Conservation (phyloP, 92 coral and sea anemone genomes). For the Palythoa grandis region DNA sequence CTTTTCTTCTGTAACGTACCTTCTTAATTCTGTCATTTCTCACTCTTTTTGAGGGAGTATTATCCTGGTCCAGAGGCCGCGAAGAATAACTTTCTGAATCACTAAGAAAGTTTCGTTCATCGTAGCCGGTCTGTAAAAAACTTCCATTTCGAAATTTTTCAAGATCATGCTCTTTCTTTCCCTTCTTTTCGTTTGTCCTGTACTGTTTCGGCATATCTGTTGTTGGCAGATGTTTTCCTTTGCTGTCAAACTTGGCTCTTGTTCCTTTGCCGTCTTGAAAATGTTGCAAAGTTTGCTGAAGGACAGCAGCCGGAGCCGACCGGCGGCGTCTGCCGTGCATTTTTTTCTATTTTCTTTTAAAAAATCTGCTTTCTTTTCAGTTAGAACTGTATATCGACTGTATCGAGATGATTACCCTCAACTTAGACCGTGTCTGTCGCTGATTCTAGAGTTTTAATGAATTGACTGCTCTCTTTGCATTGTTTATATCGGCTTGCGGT, state of each 20-base stretch:
- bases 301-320: slow-evolving; percentile 84
- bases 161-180: neutral
- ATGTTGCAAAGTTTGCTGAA: slow-evolving; percentile 72
- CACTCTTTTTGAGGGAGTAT: neutral
- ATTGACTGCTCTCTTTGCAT: neutral
- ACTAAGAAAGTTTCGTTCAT: slow-evolving; percentile 7
- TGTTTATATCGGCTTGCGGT: slow-evolving; percentile 10
- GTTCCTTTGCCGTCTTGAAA: slow-evolving; percentile 28
- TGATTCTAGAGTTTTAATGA: neutral
- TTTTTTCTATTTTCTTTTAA: neutral
- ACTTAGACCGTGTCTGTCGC: slow-evolving; percentile 4
- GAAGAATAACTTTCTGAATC: slow-evolving; percentile 23
- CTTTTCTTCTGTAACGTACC: slow-evolving; percentile 57
- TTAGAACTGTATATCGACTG: neutral
- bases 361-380: neutral
- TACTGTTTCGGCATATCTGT: slow-evolving; percentile 1
- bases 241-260: neutral
- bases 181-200: slow-evolving; percentile 16
- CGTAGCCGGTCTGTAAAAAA: neutral
- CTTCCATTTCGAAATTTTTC: slow-evolving; percentile 10
- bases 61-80: neutral
- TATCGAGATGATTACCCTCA: neutral
- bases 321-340: slow-evolving; percentile 80
- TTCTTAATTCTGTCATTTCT: slow-evolving; percentile 40
- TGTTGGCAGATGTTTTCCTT: neutral